Conservation (phyloP, 2,113 vertebrate genomes). For the Thunnus maccoyii region DNA sequence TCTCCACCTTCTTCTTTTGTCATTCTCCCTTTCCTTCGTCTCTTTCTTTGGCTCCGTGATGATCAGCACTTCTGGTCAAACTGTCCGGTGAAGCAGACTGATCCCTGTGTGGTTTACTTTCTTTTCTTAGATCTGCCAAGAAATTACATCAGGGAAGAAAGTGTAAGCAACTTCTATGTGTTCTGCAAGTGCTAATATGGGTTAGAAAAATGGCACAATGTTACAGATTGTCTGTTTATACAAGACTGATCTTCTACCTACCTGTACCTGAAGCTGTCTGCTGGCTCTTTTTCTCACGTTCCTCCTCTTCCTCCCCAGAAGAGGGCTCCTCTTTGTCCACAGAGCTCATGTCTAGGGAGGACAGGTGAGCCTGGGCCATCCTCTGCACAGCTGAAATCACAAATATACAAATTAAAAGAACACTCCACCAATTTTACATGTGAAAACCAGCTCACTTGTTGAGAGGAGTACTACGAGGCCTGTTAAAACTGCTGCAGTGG, state of each 20-base stretch:
- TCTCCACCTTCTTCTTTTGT: slow-evolving; percentile 29
- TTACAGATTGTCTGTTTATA: neutral
- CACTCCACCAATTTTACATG: too few relatives aligned
- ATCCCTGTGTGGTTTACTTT: slow-evolving; percentile 35
- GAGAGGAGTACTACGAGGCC: too few relatives aligned
- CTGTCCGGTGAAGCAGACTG: slow-evolving; percentile 4
- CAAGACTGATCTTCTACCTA: slow-evolving; percentile 11
- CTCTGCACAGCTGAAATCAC: slow-evolving; percentile 89
- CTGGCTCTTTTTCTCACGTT: slow-evolving; percentile 60
- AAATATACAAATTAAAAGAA: neutral
- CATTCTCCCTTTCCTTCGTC: slow-evolving; percentile 60
- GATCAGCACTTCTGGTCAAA: slow-evolving; percentile 27
- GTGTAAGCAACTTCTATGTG: neutral
- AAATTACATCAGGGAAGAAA: neutral
- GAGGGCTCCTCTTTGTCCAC: slow-evolving; percentile 69
- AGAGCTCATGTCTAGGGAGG: slow-evolving; percentile 83
- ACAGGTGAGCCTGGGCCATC: slow-evolving; percentile 91
- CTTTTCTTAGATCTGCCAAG: slow-evolving; percentile 46
- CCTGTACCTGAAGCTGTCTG: slow-evolving; percentile 35
- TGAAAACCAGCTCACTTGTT: too few relatives aligned
- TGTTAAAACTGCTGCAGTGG: too few relatives aligned
- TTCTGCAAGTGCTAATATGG: neutral
- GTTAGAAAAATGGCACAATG: neutral
- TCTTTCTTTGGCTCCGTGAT: slow-evolving; percentile 23
- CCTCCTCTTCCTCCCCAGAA: slow-evolving; percentile 80